These are phyloP conservation scores for human (Homo sapiens) DNA, from an alignment of 2,113 vertebrate genomes.

Conservation along the genomic window GRCh38 chr13:54865001-54865500, in stretches of 20 bases:
- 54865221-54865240: background rate
- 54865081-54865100: background rate
- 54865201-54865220: background rate
- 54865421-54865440: background rate
- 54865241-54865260: background rate
- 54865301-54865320: background rate
- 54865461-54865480: background rate
- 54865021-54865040: background rate
- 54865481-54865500: background rate
- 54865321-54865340: background rate
- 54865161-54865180: background rate
- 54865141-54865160: background rate
- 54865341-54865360: background rate
- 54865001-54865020: slow-evolving; percentile 13
- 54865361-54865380: background rate
- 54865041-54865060: slow-evolving; percentile 26
- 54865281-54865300: background rate
- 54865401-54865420: background rate
- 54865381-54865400: background rate
- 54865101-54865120: background rate
- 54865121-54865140: background rate
- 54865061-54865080: background rate
- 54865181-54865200: background rate
- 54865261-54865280: background rate
- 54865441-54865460: background rate